phyloP scores from a whole-genome alignment of 2,888 invertebrate species.

The Gortyna flavago region DNA sequence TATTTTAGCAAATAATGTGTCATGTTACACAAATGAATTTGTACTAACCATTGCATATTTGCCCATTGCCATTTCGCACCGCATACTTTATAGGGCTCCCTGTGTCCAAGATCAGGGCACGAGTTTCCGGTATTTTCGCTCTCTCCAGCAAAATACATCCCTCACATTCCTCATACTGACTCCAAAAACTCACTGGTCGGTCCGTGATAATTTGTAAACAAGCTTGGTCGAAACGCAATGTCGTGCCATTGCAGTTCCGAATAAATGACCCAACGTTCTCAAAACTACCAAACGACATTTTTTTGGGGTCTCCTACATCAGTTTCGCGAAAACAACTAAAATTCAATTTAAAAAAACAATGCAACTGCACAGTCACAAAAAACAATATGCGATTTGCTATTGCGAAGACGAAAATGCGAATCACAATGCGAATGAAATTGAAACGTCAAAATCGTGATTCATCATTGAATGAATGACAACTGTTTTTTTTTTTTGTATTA shows the following conservation, averaged over 20 bases:
- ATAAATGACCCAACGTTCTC: conserved; percentile 84
- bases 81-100: conserved; percentile 81
- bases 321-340: conserved; percentile 55
- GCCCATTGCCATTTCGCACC: conserved; percentile 72
- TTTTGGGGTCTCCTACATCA: conserved; percentile 71
- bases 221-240: conserved; percentile 83
- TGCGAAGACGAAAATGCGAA: no score
- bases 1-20: conserved; percentile 49
- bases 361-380: conserved; percentile 67
- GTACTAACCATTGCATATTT: conserved; percentile 83
- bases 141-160: conserved; percentile 79
- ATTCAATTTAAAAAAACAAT: conserved; percentile 69
- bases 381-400: conserved; percentile 47
- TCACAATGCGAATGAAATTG: conserved; percentile 37
- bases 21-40: conserved; percentile 20
- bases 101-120: conserved; percentile 77
- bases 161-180: conserved; percentile 87
- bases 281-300: conserved; percentile 81
- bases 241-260: conserved; percentile 79
- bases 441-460: conserved; percentile 64
- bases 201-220: conserved; percentile 84
- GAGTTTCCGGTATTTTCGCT: conserved; percentile 67
- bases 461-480: conserved; percentile 52
- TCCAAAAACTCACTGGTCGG: conserved; percentile 80
- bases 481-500: not conserved